Conservation (phyloP, 1,140 invertebrate genomes). For the Bradysia coprophila region DNA sequence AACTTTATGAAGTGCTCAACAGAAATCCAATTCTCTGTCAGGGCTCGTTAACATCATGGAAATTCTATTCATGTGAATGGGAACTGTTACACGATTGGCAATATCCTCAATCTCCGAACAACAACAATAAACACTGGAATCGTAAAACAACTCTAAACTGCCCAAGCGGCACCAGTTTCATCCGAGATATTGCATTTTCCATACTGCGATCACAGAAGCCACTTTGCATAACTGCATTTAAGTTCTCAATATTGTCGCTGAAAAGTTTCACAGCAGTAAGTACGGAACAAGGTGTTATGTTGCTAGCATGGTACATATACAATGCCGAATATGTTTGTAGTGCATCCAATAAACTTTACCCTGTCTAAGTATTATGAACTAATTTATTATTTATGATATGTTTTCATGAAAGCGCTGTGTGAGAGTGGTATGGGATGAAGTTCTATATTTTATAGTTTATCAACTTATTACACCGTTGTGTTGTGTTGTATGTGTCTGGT, state of each 20-base stretch:
- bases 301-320: background rate
- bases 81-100: background rate
- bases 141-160: slow-evolving; percentile 11
- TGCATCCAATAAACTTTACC: background rate
- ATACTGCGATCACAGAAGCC: slow-evolving; percentile 18
- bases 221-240: slow-evolving; percentile 17
- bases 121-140: slow-evolving; percentile 9
- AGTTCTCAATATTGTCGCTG: slow-evolving; percentile 18
- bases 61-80: background rate
- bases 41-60: background rate
- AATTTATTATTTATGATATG: background rate
- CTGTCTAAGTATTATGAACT: background rate
- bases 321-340: background rate
- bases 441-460: too few species aligned
- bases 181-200: slow-evolving; percentile 13
- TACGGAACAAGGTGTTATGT: background rate
- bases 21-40: too few species aligned
- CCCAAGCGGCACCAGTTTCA: slow-evolving; percentile 8
- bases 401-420: background rate
- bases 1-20: too few species aligned
- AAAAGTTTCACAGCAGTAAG: slow-evolving; percentile 17
- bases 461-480: too few species aligned
- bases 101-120: background rate
- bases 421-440: too few species aligned
- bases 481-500: too few species aligned